phyloP scores from a whole-genome alignment of 2,797 vertebrate species.

The Sylvilagus floridanus region DNA sequence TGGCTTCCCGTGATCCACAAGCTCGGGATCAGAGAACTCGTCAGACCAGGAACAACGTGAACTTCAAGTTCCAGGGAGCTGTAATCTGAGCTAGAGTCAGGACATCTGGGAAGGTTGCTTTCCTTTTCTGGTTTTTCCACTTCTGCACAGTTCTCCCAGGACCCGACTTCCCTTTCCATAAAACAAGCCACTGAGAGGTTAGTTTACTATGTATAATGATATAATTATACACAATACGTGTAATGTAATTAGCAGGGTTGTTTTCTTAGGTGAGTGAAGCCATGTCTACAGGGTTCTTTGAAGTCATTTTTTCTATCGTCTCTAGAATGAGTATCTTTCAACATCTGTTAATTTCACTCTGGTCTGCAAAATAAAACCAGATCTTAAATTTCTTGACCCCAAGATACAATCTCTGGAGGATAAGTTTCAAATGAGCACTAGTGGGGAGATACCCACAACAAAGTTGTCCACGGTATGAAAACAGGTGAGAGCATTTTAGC shows the following conservation, averaged over 20 bases:
- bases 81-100: neutral
- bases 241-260: constrained; percentile 55
- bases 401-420: neutral
- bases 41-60: neutral
- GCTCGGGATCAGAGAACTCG: neutral
- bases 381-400: constrained; percentile 60
- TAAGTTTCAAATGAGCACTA: constrained; percentile 43
- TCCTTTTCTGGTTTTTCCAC: constrained; percentile 55
- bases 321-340: constrained; percentile 66
- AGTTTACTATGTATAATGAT: constrained; percentile 71
- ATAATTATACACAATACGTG: constrained; percentile 63
- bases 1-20: fast-evolving
- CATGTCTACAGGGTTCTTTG: constrained; percentile 64
- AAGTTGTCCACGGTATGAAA: neutral
- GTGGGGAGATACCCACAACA: neutral
- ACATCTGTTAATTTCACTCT: neutral
- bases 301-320: constrained; percentile 60
- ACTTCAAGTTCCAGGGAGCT: neutral
- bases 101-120: neutral
- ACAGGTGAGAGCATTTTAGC: neutral
- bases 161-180: constrained; percentile 51
- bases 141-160: constrained; percentile 57
- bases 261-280: constrained; percentile 66
- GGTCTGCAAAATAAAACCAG: constrained; percentile 62
- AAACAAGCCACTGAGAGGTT: constrained; percentile 60